phyloP scores from a whole-genome alignment of 53 echinoderm and acorn worm genomes.

The Holothuria scabra region DNA sequence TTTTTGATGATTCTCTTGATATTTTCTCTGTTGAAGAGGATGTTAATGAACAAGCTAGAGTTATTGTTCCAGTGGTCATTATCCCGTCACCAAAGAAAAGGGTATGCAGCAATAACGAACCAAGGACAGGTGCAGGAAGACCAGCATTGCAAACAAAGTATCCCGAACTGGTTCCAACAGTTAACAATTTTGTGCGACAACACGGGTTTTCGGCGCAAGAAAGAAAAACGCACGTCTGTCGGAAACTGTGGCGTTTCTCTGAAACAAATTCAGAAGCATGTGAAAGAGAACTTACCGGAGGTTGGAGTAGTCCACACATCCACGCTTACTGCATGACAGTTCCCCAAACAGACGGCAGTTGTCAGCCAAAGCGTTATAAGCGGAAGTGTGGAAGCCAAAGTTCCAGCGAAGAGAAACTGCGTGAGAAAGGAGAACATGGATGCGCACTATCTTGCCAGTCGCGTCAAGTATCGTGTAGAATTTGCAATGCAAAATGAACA shows the following conservation, averaged over 20 bases:
- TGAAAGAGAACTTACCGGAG: background rate
- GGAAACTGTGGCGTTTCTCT: constrained; percentile 4
- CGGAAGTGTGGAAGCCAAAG: constrained; percentile 34
- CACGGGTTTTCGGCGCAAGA: constrained; percentile 3
- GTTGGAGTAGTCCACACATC: background rate
- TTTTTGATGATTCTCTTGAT: background rate
- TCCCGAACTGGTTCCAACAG: constrained; percentile 6
- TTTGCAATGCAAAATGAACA: constrained; percentile 31
- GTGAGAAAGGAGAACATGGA: constrained; percentile 15
- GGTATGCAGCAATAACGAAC: background rate
- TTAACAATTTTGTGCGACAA: background rate
- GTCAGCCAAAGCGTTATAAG: constrained; percentile 9
- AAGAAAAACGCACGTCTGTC: background rate
- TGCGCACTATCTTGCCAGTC: constrained; percentile 37
- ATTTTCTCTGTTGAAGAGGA: background rate
- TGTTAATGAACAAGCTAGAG: background rate
- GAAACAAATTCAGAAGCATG: background rate
- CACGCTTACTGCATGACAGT: background rate
- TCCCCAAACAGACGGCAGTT: constrained; percentile 10
- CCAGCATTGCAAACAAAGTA: background rate
- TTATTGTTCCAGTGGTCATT: background rate
- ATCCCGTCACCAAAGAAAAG: constrained; percentile 5
- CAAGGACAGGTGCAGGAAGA: background rate
- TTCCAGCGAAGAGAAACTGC: constrained; percentile 48
- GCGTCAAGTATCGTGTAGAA: constrained; percentile 58